Evolutionary conservation across 1,140 invertebrate genomes (phyloP).

Genomic region (Vanessa tameamea): DNA sequence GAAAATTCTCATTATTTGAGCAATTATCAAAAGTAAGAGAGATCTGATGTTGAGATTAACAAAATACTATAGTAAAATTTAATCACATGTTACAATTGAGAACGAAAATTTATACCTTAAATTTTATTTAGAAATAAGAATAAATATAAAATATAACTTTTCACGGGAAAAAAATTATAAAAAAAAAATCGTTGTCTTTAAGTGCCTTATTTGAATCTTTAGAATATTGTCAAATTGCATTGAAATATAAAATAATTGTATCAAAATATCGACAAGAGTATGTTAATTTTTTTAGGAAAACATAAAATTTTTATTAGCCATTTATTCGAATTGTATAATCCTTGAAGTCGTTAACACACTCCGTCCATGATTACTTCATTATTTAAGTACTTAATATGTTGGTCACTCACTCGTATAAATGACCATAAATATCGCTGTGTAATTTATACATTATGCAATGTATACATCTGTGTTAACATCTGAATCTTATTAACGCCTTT

Average conservation of each 20-base stretch:
- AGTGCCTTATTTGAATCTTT: slow-evolving; percentile 15
- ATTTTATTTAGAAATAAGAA: slow-evolving; percentile 36
- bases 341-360: slow-evolving; percentile 62
- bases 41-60: slow-evolving; percentile 79
- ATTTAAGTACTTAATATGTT: slow-evolving; percentile 76
- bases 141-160: slow-evolving; percentile 26
- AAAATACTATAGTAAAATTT: slow-evolving; percentile 45
- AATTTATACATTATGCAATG: neutral
- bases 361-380: slow-evolving; percentile 72
- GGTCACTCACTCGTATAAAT: slow-evolving; percentile 43
- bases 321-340: slow-evolving; percentile 30
- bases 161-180: neutral
- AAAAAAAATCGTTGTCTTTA: slow-evolving; percentile 23
- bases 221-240: neutral
- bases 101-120: slow-evolving; percentile 33
- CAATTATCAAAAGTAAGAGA: slow-evolving; percentile 57
- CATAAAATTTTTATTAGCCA: slow-evolving; percentile 6
- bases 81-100: slow-evolving; percentile 29
- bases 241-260: neutral
- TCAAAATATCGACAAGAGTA: neutral
- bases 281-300: neutral
- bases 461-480: slow-evolving; percentile 33
- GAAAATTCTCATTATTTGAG: slow-evolving; percentile 54
- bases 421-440: slow-evolving; percentile 33
- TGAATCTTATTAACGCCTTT: slow-evolving; percentile 10